These are phyloP conservation scores for Drosophila busckii DNA, from an alignment of 1,140 invertebrate species.

Conservation along the genomic window DNA sequence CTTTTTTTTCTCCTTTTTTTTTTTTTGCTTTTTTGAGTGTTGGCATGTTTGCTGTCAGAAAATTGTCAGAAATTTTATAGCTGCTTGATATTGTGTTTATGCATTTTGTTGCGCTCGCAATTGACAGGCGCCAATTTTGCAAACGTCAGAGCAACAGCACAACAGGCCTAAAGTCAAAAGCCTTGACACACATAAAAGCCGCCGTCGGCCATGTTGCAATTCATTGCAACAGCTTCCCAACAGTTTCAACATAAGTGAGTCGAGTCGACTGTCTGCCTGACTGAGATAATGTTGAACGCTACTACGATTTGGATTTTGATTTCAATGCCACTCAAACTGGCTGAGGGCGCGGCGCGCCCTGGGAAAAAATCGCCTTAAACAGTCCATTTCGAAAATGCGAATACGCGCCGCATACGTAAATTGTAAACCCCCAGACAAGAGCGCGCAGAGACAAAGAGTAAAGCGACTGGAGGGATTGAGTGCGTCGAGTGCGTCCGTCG, in stretches of 20 bases:
- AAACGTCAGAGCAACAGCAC: no score
- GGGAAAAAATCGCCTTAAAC: conserved; percentile 74
- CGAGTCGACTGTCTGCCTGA: conserved; percentile 39
- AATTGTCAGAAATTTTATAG: conserved; percentile 73
- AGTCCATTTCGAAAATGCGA: conserved; percentile 55
- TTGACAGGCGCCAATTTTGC: no score
- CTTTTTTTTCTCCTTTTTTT: conserved; percentile 12
- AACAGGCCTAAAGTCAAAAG: no score
- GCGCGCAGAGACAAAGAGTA: not conserved
- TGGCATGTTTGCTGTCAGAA: conserved; percentile 76
- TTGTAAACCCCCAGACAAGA: not conserved
- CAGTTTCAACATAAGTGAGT: conserved; percentile 59
- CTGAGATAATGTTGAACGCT: conserved; percentile 67
- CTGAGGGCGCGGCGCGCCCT: conserved; percentile 42
- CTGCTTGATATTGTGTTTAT: not conserved
- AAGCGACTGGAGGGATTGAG: not conserved
- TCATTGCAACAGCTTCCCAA: conserved; percentile 3
- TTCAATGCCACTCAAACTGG: conserved; percentile 69
- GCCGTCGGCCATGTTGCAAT: not conserved
- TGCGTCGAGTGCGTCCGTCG: conserved; percentile 6
- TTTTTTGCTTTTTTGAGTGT: conserved; percentile 67
- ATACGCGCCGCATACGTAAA: conserved; percentile 7
- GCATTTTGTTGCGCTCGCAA: not conserved
- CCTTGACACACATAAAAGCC: no score
- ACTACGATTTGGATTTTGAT: conserved; percentile 65